Evolutionary conservation across 2,113 vertebrate species (phyloP).

Genomic region (Cyanocitta stelleri): DNA sequence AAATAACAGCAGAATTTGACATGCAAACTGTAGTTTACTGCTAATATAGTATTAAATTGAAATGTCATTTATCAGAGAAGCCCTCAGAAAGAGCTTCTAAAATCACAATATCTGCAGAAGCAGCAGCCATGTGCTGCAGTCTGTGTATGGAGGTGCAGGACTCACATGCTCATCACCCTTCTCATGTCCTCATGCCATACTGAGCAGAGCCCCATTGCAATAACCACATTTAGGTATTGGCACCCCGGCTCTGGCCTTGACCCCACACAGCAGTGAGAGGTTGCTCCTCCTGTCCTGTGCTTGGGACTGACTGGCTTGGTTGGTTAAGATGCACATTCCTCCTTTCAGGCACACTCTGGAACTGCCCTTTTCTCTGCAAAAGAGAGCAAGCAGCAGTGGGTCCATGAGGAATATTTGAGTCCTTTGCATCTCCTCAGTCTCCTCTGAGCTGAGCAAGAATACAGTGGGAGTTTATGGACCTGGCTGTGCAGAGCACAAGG

Average conservation of each 20-base stretch:
- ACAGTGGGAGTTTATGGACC: neutral
- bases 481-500: neutral
- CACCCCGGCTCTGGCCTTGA: neutral
- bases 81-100: neutral
- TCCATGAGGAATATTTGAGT: neutral
- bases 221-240: neutral
- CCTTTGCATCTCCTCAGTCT: neutral
- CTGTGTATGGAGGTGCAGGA: neutral
- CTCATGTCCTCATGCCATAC: neutral
- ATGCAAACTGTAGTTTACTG: neutral
- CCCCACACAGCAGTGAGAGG: neutral
- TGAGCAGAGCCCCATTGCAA: neutral
- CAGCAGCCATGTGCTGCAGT: neutral
- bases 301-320: neutral
- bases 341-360: neutral
- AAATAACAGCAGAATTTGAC: neutral
- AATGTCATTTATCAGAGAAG: neutral
- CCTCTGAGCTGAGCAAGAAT: rapidly evolving
- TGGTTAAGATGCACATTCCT: neutral
- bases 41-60: neutral
- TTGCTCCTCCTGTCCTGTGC: neutral
- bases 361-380: neutral
- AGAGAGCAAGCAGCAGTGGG: neutral
- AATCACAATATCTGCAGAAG: neutral
- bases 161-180: neutral